Evolutionary conservation across 2,888 invertebrate genomes (phyloP).

Genomic region (Nymphalis polychloros): DNA sequence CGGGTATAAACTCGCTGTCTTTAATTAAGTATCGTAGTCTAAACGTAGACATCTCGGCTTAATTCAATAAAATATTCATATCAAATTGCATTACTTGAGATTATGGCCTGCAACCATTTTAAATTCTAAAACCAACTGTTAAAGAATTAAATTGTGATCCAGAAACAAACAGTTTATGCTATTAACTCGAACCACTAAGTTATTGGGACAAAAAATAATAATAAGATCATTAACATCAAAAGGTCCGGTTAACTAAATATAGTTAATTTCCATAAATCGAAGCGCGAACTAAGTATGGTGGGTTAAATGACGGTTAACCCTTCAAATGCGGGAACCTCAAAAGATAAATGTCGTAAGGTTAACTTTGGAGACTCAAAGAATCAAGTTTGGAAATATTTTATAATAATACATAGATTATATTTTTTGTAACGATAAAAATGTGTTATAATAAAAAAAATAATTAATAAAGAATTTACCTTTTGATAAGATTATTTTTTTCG

Average conservation of each 20-base stretch:
- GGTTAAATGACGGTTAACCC: conserved; percentile 61
- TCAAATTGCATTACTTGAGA: neutral
- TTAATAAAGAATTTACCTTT: no score
- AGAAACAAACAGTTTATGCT: conserved; percentile 13
- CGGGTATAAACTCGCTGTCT: no score
- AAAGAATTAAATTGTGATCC: conserved; percentile 23
- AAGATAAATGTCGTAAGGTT: conserved; percentile 14
- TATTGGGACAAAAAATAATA: conserved; percentile 34
- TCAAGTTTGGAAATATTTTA: no score
- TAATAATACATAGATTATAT: no score
- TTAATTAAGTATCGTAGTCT: no score
- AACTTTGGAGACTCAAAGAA: neutral
- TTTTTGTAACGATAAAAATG: no score
- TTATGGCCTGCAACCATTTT: neutral
- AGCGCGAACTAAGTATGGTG: conserved; percentile 76
- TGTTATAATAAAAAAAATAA: no score
- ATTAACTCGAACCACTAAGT: conserved; percentile 25
- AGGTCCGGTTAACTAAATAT: conserved; percentile 55
- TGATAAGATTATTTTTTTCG: no score
- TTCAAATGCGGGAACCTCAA: conserved; percentile 38
- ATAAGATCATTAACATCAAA: conserved; percentile 49
- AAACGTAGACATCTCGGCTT: no score
- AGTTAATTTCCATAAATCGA: conserved; percentile 69
- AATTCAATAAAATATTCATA: neutral
- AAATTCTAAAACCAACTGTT: no score